phyloP scores from a whole-genome alignment of 30 jellyfish, hydroid and myxozoan species.

The Haliclystus octoradiatus region DNA sequence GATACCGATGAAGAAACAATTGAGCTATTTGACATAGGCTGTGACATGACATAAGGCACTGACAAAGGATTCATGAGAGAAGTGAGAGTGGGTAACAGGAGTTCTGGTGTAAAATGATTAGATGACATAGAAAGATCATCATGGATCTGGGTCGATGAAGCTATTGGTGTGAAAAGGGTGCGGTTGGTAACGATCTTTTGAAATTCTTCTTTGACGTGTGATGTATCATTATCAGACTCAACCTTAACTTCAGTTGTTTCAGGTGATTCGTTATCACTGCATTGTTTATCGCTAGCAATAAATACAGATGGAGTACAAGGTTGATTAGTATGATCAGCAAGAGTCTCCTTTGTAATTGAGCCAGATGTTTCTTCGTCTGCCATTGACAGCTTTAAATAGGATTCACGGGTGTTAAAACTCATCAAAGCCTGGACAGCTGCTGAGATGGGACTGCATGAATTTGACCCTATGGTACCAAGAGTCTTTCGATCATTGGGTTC shows the following conservation, averaged over 20 bases:
- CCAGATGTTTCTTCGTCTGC: neutral
- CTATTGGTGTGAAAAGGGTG: neutral
- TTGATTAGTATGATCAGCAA: neutral
- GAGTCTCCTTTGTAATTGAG: neutral
- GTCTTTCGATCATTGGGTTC: constrained; percentile 33
- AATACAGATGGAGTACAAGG: neutral
- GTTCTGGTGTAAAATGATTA: neutral
- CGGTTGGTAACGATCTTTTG: too few relatives aligned
- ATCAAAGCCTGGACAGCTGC: constrained; percentile 95
- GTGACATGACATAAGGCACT: neutral
- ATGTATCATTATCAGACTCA: neutral
- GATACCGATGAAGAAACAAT: neutral
- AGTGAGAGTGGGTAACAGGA: neutral
- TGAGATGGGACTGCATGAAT: constrained; percentile 87
- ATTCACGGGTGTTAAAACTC: constrained; percentile 49
- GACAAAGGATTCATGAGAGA: neutral
- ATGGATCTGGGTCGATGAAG: neutral
- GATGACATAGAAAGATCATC: neutral
- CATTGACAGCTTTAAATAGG: neutral
- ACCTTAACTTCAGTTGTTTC: constrained; percentile 7
- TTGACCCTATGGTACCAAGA: constrained; percentile 48
- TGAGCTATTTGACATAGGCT: neutral
- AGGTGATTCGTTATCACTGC: neutral
- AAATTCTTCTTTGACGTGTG: neutral
- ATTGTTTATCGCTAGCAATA: neutral